Conservation (phyloP, 2,888 invertebrate species). For the Trissolcus brochymenae region DNA sequence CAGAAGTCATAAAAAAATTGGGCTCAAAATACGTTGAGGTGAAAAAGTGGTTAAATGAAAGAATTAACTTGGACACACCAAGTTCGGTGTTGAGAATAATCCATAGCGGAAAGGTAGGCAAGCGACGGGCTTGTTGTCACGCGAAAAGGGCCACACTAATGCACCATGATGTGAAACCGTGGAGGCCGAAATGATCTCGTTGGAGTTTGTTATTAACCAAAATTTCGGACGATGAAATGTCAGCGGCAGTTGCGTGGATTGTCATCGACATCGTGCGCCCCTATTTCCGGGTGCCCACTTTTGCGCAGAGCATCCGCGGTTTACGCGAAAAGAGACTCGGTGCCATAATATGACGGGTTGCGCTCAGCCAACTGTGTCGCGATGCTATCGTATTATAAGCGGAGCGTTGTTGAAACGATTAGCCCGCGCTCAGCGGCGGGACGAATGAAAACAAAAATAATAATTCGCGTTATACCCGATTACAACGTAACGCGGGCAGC, state of each 20-base stretch:
- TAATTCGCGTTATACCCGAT: conserved; percentile 72
- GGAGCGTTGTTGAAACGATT: conserved; percentile 75
- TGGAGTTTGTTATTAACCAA: conserved; percentile 64
- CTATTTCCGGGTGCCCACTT: conserved; percentile 14
- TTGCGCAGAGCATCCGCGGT: conserved; percentile 9
- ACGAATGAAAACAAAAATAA: conserved; percentile 58
- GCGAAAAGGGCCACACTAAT: conserved; percentile 49
- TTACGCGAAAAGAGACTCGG: conserved; percentile 23
- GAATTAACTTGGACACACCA: conserved; percentile 41
- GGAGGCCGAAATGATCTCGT: conserved; percentile 42
- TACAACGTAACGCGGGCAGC: conserved; percentile 71
- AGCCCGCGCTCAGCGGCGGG: conserved; percentile 61
- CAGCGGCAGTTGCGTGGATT: conserved; percentile 52
- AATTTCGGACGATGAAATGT: conserved; percentile 67
- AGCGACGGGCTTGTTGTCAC: conserved; percentile 37
- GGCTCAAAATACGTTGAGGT: background rate
- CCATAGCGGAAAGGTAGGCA: conserved; percentile 28
- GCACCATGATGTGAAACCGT: conserved; percentile 38
- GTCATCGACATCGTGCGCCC: conserved; percentile 47
- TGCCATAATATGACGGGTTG: conserved; percentile 57
- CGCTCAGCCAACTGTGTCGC: conserved; percentile 70
- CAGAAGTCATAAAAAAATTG: conserved; percentile 2
- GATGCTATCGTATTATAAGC: conserved; percentile 75
- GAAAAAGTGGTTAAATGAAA: background rate
- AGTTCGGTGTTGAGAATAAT: conserved; percentile 35